Base-by-base conservation (phyloP, 2,113 vertebrate species). In the Ammodramus savannarum region DNA sequence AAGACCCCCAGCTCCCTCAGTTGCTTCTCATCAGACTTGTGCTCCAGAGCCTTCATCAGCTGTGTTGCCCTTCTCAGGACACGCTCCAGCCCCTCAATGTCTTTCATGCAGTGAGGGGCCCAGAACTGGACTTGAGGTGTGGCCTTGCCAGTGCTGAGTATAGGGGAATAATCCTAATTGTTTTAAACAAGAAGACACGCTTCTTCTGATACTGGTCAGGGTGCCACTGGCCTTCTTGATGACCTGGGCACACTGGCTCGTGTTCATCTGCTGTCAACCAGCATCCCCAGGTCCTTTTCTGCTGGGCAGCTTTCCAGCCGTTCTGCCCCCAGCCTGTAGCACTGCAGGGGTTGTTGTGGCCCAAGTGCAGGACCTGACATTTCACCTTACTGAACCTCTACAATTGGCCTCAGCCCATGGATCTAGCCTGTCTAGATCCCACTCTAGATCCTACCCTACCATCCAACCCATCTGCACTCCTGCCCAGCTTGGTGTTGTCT, bases 321-420 rank as follows among this genome's bases (percentile, higher is more conserved):
- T 22, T 88, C 32, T 88, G 16, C 16, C 27, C 9, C 18, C 27
- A 51, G 32, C 8, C 43, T 51, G 32, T 13, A 23, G 59, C 15
- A 10, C 26, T 58, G 55, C n/a, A 34, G n/a, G 10, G 21, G 18
- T 38, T 57, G 5, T 54, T 69, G 48, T 49, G 36, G 8, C 51
- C 17, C 27, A 73, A 4, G 43, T 43, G 18, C 51, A 51, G 44
- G 10, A 44, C 38, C 18, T 0, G 0, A 6, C 27, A 44, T 65
- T 81, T 66, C 32, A 58, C 44, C 36, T 81, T 44, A 29, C n/a
- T 51, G 36, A 73, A 38, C 18, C 18, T 66, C 22, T 58, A 10
- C 32, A 36, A 13, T 0, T 38, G 32, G 36, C 76, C 27, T 80
- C 43, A 73, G 27, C 18, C 18, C 11, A n/a, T 66, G 1, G 0